Evolutionary conservation across 1,140 invertebrate genomes (phyloP), one percentile per base, ranked within the genome.

Genomic region (Drosophila kikkawai): DNA sequence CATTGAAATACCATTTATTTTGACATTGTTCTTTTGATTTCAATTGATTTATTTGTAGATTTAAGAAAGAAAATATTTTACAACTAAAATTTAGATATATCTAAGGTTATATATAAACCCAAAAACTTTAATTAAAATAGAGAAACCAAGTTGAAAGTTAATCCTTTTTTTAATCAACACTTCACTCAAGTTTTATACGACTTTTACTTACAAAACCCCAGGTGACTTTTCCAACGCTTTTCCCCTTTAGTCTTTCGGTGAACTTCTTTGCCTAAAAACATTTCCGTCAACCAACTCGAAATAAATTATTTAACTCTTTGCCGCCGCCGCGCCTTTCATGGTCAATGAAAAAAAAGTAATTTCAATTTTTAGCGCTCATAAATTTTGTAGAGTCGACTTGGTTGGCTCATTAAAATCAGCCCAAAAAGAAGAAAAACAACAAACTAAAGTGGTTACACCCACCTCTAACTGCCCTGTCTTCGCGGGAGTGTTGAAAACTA

Each of bases 311-410:
- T 60, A 51, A 44, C 44, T 69, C n/a, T 22, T 26, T 15, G 26
- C 48, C 15, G 50, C 51, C 53, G 37, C 47, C 75, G 65, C 65
- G 68, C 79, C 75, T 70, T 65, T 51, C 47, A 56, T 69, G 83
- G 63, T 60, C 56, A 80, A 68, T 74, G 56, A 79, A 78, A 75
- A 76, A 80, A 74, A 85, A 67, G 75, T 83, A 77, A 87, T 87
- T 88, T 87, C 77, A 88, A 88, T 87, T 87, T 87, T 64, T 80
- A 70, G 70, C 73, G 71, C 80, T 80, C 85, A 87, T 87, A 87
- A 87, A 87, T 88, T 87, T 74, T 69, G 68, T 58, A 56, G 79
- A 88, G 50, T 71, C 68, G 68, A 75, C 58, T 78, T 5, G 34
- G 51, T 55, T 55, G 51, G 53, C 53, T 56, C 83, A 87, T 87